Evolutionary conservation across 2,113 vertebrate genomes (phyloP).

Genomic region (Sorex fumeus): DNA sequence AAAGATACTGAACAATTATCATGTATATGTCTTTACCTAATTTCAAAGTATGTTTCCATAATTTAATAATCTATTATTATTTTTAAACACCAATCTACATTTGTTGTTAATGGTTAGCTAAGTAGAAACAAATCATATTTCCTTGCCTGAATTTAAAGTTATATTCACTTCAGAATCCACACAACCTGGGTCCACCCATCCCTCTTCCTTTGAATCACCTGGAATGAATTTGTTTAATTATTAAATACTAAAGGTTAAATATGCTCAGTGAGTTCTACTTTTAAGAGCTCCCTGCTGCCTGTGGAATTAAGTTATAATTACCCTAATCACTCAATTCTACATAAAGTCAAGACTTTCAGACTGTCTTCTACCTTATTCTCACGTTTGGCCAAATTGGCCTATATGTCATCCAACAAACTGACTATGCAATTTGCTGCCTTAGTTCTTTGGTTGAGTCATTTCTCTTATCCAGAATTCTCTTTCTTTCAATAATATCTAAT

Average conservation of each 20-base stretch:
- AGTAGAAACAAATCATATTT: neutral
- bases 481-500: neutral
- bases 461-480: slow-evolving; percentile 33
- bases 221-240: slow-evolving; percentile 5
- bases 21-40: neutral
- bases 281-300: slow-evolving; percentile 25
- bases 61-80: neutral
- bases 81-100: slow-evolving; percentile 23
- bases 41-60: neutral
- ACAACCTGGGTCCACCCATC: neutral
- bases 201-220: slow-evolving; percentile 51
- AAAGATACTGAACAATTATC: no score
- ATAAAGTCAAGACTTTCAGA: neutral
- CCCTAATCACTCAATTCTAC: neutral
- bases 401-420: neutral
- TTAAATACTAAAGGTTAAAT: neutral
- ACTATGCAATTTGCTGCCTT: neutral
- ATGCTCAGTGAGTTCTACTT: neutral
- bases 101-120: slow-evolving; percentile 53
- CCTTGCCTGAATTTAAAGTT: slow-evolving; percentile 5
- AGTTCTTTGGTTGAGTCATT: neutral
- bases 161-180: neutral
- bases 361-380: neutral
- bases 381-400: neutral
- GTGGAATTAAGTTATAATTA: slow-evolving; percentile 54